phyloP scores from a whole-genome alignment of 2,113 vertebrate species.

The Sphyrna mokarran region DNA sequence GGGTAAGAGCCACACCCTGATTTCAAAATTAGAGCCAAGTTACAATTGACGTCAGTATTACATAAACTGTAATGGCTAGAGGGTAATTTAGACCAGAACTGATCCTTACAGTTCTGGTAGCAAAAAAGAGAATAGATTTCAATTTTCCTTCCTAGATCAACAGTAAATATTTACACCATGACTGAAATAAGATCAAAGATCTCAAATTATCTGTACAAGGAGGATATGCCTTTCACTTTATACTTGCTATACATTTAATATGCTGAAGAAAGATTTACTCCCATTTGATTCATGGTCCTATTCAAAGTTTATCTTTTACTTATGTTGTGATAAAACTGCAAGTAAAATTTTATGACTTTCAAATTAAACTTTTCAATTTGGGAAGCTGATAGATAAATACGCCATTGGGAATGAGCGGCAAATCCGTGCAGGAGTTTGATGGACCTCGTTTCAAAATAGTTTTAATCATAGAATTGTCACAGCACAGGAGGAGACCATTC shows the following conservation, averaged over 20 bases:
- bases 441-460: not conserved
- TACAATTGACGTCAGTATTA: not conserved
- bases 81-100: not conserved
- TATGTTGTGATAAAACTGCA: not conserved
- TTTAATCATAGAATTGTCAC: not conserved
- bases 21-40: not conserved
- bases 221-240: not conserved
- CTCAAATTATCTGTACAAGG: not conserved
- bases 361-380: not conserved
- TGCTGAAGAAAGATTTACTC: not conserved
- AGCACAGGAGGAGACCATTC: not conserved
- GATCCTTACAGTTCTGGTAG: not conserved
- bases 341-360: constrained; percentile 3
- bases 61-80: not conserved
- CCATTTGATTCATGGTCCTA: not conserved
- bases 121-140: not conserved
- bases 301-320: not conserved
- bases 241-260: not conserved
- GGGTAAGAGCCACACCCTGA: not conserved
- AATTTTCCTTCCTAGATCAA: not conserved
- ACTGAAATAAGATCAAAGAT: not conserved
- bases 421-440: not conserved
- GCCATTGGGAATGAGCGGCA: not conserved
- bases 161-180: not conserved
- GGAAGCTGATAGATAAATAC: not conserved